These are phyloP conservation scores for Bostrychus sinensis DNA, from an alignment of 2,113 vertebrate genomes.

Conservation along the genomic window DNA sequence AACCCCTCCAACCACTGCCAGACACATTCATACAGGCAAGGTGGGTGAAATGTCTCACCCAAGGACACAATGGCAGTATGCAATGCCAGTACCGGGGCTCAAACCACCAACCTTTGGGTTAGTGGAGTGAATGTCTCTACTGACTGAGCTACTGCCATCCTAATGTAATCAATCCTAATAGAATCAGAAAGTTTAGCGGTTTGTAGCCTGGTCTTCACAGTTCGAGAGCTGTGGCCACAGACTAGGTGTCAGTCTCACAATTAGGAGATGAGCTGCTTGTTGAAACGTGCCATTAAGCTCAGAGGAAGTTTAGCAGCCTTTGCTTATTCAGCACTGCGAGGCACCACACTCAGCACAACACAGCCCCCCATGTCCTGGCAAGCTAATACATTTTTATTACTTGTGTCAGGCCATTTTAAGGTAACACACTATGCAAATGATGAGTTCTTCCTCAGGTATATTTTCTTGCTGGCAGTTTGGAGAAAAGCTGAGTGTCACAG, in stretches of 20 bases:
- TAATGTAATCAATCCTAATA: no score
- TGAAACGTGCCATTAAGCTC: conserved; percentile 58
- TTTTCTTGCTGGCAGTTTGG: conserved; percentile 73
- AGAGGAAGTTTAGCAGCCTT: conserved; percentile 56
- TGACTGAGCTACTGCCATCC: no score
- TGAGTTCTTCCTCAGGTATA: conserved; percentile 66
- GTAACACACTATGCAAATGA: conserved; percentile 73
- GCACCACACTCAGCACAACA: conserved; percentile 71
- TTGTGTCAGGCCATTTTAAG: conserved; percentile 70
- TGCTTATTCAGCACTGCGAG: conserved; percentile 72
- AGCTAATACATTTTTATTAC: conserved; percentile 77
- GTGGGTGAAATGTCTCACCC: no score
- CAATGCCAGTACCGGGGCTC: no score
- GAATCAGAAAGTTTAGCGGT: background rate
- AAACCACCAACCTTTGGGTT: no score
- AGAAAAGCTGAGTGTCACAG: conserved; percentile 70
- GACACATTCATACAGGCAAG: no score
- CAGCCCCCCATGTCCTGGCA: conserved; percentile 50
- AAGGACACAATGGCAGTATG: no score
- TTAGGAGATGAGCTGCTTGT: conserved; percentile 58
- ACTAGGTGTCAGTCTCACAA: conserved; percentile 53
- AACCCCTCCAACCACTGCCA: no score
- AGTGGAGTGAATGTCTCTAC: no score
- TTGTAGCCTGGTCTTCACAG: background rate
- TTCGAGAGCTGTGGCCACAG: conserved; percentile 20